phyloP scores from a whole-genome alignment of 1,140 invertebrate genomes.

The Anastrepha obliqua region DNA sequence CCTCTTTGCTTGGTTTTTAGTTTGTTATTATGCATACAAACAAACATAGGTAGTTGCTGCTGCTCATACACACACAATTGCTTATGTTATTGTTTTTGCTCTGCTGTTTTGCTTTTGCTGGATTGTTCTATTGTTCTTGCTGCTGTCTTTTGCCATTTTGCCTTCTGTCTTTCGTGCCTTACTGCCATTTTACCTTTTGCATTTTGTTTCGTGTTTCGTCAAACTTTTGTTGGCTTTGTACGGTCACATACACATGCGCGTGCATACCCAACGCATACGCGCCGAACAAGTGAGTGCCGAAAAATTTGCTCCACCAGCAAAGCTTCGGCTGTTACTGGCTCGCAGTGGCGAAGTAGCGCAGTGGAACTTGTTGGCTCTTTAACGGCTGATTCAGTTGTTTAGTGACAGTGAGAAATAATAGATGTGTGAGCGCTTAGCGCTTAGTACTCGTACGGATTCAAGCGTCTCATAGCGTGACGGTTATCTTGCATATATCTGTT shows the following conservation, averaged over 20 bases:
- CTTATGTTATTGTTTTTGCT: conserved; percentile 21
- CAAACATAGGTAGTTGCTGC: neutral
- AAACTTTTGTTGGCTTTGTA: neutral
- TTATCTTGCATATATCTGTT: neutral
- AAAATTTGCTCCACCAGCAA: neutral
- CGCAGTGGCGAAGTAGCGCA: neutral
- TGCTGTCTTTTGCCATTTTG: conserved; percentile 7
- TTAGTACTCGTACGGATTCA: neutral
- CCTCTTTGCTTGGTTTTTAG: neutral
- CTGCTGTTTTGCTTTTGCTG: conserved; percentile 17
- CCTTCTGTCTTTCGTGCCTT: conserved; percentile 34
- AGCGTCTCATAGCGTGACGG: neutral
- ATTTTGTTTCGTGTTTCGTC: neutral
- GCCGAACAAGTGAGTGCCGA: neutral
- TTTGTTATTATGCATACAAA: neutral
- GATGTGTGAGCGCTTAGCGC: neutral
- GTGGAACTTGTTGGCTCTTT: conserved; percentile 43
- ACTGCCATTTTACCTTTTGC: neutral
- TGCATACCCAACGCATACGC: neutral
- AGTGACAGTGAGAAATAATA: neutral
- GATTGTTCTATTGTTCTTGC: neutral
- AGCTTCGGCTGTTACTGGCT: neutral
- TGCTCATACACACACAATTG: neutral
- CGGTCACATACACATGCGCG: neutral
- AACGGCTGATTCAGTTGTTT: conserved; percentile 50